These are phyloP conservation scores for Dryobates pubescens DNA, from an alignment of 2,797 vertebrate species.

Conservation along the genomic window DNA sequence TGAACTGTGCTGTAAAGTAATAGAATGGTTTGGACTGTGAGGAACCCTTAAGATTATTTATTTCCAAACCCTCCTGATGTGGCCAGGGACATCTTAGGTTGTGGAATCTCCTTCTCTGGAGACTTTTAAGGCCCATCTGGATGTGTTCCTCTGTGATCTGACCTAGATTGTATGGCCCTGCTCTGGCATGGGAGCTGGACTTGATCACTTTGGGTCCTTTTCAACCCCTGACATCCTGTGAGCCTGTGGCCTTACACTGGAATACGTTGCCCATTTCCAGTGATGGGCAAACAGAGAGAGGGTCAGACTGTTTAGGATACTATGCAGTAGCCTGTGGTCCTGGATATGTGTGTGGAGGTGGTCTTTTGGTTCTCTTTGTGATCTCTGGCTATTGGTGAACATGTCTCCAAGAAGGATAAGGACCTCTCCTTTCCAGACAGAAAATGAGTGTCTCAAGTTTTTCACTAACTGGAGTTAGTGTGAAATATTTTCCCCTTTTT, in stretches of 20 bases:
- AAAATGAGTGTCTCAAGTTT: not conserved
- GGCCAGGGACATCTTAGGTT: too few species aligned
- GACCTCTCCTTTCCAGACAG: not conserved
- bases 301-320: not conserved
- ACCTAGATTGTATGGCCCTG: too few species aligned
- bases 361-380: not conserved
- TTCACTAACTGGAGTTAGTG: not conserved
- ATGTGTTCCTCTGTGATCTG: too few species aligned
- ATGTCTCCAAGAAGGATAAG: not conserved
- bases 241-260: too few species aligned
- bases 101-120: too few species aligned
- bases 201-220: too few species aligned
- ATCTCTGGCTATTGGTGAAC: not conserved
- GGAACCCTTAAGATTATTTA: not conserved
- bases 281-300: not conserved
- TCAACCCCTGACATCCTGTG: too few species aligned
- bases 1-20: not conserved
- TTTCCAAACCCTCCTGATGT: too few species aligned
- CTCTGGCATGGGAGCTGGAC: too few species aligned
- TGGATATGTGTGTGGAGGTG: not conserved
- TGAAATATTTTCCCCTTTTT: not conserved
- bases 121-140: too few species aligned
- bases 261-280: not conserved
- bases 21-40: not conserved
- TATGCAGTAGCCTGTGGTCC: not conserved